Evolutionary conservation across 2,113 vertebrate genomes (phyloP).

Genomic region (Catagonus wagneri): DNA sequence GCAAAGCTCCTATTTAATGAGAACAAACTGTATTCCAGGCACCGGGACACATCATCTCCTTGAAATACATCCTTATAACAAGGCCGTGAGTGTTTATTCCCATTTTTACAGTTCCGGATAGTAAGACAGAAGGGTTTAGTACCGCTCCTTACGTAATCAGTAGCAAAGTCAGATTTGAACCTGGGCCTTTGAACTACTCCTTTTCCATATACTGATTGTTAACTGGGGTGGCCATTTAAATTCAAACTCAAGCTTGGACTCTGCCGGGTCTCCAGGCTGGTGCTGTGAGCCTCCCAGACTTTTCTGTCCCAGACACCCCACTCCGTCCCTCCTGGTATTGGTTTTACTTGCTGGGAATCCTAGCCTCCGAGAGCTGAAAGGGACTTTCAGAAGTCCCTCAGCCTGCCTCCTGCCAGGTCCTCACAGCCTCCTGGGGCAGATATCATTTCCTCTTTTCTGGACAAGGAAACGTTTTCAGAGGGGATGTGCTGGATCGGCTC

Average conservation of each 20-base stretch:
- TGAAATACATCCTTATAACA: background rate
- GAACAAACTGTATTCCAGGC: background rate
- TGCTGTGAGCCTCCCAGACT: background rate
- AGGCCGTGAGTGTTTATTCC: background rate
- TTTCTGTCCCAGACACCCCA: background rate
- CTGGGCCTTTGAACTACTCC: background rate
- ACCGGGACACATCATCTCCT: background rate
- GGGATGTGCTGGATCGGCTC: background rate
- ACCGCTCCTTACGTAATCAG: background rate
- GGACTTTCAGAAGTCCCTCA: background rate
- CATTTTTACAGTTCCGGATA: background rate
- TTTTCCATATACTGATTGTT: background rate
- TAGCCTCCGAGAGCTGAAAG: background rate
- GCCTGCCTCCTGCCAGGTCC: background rate
- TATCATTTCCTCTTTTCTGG: background rate
- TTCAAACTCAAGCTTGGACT: background rate
- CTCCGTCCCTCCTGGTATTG: background rate
- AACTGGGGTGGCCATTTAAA: background rate
- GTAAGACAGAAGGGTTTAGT: background rate
- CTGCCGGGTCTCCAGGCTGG: background rate
- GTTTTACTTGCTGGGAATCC: constrained; percentile 1
- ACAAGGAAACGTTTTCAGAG: background rate
- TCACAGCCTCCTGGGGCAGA: background rate
- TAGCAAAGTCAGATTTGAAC: background rate
- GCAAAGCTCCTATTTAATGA: background rate